Evolutionary conservation across 2,888 invertebrate genomes (phyloP).

Genomic region (Formica aserva): DNA sequence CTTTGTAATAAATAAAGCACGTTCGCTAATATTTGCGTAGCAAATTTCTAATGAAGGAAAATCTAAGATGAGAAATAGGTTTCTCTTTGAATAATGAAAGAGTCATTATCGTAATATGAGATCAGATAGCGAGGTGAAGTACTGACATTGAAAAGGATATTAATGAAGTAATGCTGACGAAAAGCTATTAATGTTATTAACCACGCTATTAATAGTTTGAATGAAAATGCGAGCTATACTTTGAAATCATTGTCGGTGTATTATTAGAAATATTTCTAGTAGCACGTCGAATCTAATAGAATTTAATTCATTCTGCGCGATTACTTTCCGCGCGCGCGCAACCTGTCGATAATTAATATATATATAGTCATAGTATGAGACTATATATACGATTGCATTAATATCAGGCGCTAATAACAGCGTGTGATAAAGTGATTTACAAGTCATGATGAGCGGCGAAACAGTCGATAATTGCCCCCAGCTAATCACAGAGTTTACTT

Average conservation of each 20-base stretch:
- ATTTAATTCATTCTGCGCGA: constrained; percentile 35
- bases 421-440: constrained; percentile 52
- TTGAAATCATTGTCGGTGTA: not conserved
- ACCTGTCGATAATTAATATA: constrained; percentile 43
- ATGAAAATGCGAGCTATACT: constrained; percentile 9
- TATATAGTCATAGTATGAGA: not conserved
- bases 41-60: not conserved
- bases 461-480: constrained; percentile 52
- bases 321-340: not conserved
- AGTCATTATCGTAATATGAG: constrained; percentile 24
- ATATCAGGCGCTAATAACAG: constrained; percentile 38
- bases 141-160: constrained; percentile 24
- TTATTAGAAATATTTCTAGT: constrained; percentile 29
- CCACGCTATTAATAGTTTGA: constrained; percentile 8
- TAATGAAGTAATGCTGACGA: constrained; percentile 20
- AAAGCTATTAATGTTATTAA: constrained; percentile 22
- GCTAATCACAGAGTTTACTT: constrained; percentile 52
- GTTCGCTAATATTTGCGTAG: not conserved
- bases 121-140: constrained; percentile 26
- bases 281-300: constrained; percentile 10
- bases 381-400: constrained; percentile 29
- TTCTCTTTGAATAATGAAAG: constrained; percentile 5
- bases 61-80: constrained; percentile 13
- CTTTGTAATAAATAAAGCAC: not conserved
- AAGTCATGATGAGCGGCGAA: constrained; percentile 56